These are phyloP conservation scores for Orycteropus afer DNA, from an alignment of 2,113 vertebrate species.

Conservation along the genomic window DNA sequence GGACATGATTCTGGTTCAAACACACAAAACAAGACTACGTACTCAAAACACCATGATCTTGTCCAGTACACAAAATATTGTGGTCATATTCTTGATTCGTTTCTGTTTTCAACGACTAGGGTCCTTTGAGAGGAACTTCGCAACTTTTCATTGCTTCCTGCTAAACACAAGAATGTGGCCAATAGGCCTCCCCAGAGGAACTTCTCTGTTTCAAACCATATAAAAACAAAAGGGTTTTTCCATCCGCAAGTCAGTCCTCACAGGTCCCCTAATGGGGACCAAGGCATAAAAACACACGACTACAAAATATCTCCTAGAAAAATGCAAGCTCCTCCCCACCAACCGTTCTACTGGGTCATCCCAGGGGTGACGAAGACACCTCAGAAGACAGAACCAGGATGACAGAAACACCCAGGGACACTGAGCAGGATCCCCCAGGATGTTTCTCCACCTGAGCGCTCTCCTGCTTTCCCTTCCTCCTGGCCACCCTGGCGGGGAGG, in stretches of 20 bases:
- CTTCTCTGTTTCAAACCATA: not conserved
- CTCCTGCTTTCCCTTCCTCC: not conserved
- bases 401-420: not conserved
- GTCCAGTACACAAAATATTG: not conserved
- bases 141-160: not conserved
- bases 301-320: constrained; percentile 52
- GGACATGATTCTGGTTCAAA: not conserved
- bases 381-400: not conserved
- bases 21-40: not conserved
- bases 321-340: not conserved
- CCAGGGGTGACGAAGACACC: not conserved
- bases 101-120: not conserved
- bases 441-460: not conserved
- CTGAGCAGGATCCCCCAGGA: not conserved
- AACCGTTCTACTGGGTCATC: not conserved
- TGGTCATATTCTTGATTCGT: not conserved
- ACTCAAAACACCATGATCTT: not conserved
- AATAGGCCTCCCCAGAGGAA: not conserved
- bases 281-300: not conserved
- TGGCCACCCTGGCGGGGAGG: not conserved
- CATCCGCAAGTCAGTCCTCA: not conserved
- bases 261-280: not conserved
- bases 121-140: not conserved
- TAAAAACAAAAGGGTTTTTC: not conserved
- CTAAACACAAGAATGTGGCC: not conserved